Evolutionary conservation across 2,888 invertebrate genomes (phyloP), one percentile per base, ranked within the genome.

Genomic region (Standfussiana lucernea): DNA sequence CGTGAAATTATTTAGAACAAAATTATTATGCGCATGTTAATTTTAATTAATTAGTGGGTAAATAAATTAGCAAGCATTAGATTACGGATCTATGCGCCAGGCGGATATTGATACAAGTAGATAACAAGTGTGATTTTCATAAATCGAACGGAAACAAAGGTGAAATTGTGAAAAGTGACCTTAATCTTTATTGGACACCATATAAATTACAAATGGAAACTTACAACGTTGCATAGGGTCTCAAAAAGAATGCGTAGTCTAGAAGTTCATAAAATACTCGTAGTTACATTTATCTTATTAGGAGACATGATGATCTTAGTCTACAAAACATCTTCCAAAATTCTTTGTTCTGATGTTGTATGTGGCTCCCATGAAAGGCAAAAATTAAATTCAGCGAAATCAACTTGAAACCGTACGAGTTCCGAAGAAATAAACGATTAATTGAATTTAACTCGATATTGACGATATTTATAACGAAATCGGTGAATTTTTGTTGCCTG

Each of bases 1-100:
- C 73, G 56, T 77, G 35, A 80, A 85, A 74, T 77, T 79, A 77
- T 76, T 77, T 53, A 73, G 64, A 77, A 32, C 61, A 65, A 74
- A 59, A 85, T 82, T 69, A 82, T 73, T 64, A 89, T 87, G 85
- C 69, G 70, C 82, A 79, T 76, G 79, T 79, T 79, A 84, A 69
- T 66, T 21, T 42, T 59, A 84, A 85, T 84, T 75, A 84, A 79
- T 83, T 69, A 35, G 32, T n/a, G 40, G 40, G 61, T 77, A 21
- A 35, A 62, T 82, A 68, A 70, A 75, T 75, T 45, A 15, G 7
- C 13, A 8, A 64, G n/a, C 64, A 40, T 62, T 15, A 42, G 2
- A 50, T 71, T 35, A 50, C 2, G 32, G 37, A 72, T 45, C 18
- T 65, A 42, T n/a, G 64, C 37, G 50, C 72, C 47, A 50, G 21